Conservation (phyloP, 2,113 vertebrate genomes). For the Ariopsis seemanni region DNA sequence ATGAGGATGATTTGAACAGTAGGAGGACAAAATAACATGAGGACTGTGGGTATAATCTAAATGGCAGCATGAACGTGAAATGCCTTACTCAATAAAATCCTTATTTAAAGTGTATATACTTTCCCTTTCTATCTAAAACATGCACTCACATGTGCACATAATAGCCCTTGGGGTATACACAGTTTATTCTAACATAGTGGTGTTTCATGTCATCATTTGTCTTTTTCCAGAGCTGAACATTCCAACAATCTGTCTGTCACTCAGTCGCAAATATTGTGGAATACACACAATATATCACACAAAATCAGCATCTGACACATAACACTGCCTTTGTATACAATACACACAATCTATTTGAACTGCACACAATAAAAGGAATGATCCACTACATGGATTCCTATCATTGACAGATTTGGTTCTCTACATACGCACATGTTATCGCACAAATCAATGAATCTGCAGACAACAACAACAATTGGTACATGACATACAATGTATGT, state of each 20-base stretch:
- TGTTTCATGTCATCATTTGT: slow-evolving; percentile 33
- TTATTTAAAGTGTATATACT: background rate
- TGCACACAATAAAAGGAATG: background rate
- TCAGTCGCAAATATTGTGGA: background rate
- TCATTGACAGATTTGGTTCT: background rate
- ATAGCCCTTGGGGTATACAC: background rate
- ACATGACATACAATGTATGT: background rate
- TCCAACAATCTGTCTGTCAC: background rate
- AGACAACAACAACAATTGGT: background rate
- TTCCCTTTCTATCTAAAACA: background rate
- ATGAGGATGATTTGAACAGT: background rate
- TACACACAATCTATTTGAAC: background rate
- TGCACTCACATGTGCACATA: slow-evolving; percentile 15
- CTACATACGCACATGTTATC: background rate
- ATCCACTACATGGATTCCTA: background rate
- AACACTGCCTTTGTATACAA: slow-evolving; percentile 1
- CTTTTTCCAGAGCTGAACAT: slow-evolving; percentile 6
- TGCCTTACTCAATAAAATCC: slow-evolving; percentile 24
- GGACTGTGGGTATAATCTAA: background rate
- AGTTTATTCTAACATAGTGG: background rate
- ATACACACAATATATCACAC: slow-evolving; percentile 1
- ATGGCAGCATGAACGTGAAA: slow-evolving; percentile 14
- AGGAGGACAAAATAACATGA: background rate
- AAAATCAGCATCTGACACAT: background rate
- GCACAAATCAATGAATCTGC: background rate